phyloP scores from a whole-genome alignment of 2,797 vertebrate species.

The Carcharodon carcharias region DNA sequence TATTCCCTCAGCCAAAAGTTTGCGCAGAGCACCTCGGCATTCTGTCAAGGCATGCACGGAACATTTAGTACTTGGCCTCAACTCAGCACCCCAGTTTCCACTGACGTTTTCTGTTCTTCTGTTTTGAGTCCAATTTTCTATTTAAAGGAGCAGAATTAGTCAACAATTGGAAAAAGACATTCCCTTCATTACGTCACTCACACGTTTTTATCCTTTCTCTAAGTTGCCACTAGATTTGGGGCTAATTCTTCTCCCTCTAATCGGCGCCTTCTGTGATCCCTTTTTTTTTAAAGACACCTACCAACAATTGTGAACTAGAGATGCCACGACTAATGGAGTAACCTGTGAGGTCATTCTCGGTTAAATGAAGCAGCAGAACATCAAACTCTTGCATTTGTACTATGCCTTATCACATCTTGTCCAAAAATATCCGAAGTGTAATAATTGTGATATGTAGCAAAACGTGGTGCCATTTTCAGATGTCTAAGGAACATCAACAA shows the following conservation, averaged over 20 bases:
- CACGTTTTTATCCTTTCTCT: background rate
- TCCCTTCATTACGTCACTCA: background rate
- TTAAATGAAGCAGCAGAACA: background rate
- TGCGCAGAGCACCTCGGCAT: conserved; percentile 27
- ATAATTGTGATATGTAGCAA: background rate
- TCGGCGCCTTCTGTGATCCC: background rate
- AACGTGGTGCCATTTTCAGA: background rate
- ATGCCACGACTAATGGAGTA: background rate
- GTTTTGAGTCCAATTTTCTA: conserved; percentile 5
- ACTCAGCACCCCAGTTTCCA: conserved; percentile 35
- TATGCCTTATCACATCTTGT: background rate
- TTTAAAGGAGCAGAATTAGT: background rate
- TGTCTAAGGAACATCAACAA: background rate
- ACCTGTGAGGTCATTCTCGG: background rate
- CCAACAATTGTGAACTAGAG: background rate
- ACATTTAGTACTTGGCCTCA: conserved; percentile 35
- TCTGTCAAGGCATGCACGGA: conserved; percentile 9
- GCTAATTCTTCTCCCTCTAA: no score
- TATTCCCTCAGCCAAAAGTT: background rate
- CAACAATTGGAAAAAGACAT: background rate
- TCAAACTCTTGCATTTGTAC: background rate
- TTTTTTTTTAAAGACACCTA: background rate
- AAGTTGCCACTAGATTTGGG: background rate
- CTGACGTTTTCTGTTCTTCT: conserved; percentile 22
- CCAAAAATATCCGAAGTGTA: background rate